Base-by-base conservation (phyloP, 2,888 invertebrate genomes). In the Acanthosepion pharaonis region DNA sequence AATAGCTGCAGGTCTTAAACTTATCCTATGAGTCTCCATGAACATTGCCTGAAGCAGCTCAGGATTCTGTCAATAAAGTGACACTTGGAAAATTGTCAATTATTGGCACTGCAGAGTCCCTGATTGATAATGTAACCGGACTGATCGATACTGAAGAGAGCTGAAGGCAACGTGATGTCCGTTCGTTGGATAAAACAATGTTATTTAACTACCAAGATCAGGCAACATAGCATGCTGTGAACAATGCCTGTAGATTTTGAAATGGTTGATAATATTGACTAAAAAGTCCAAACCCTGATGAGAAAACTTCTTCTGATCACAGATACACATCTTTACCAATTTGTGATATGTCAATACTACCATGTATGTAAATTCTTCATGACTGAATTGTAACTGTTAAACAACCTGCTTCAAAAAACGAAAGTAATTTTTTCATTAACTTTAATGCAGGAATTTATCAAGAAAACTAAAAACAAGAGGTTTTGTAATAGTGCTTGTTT, bases 31-130 rank as follows among this genome's bases (percentile, higher is more conserved):
- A 64, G 23, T 64, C 64, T 64, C 78, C 33, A 33, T 33, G n/a
- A 78, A 78, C n/a, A 78, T 33, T 78, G 78, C 78, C 78, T 33
- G n/a, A 78, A 78, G 78, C 78, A 78, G 78, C 33, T 78, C n/a
- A 78, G 78, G 78, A 78, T 78, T 78, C 78, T 78, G 78, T 78
- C 78, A 78, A 78, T 78, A 78, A 78, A n/a, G 78, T 78, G 78
- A 33, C 78, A 78, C 78, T 78, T 78, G 78, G 78, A 78, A 78
- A 78, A 78, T 78, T n/a, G 78, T 78, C 78, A 78, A 78, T 78
- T 78, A 78, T 78, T 78, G 78, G 78, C n/a, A 78, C n/a, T 33
- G n/a, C 78, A 78, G 78, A n/a, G 18, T 78, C 78, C 78, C 78
- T 78, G 78, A 78, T 78, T 78, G 78, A 78, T 78, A 78, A 33